phyloP scores from a whole-genome alignment of 1,140 invertebrate species.

The Hypsibius dujardini region DNA sequence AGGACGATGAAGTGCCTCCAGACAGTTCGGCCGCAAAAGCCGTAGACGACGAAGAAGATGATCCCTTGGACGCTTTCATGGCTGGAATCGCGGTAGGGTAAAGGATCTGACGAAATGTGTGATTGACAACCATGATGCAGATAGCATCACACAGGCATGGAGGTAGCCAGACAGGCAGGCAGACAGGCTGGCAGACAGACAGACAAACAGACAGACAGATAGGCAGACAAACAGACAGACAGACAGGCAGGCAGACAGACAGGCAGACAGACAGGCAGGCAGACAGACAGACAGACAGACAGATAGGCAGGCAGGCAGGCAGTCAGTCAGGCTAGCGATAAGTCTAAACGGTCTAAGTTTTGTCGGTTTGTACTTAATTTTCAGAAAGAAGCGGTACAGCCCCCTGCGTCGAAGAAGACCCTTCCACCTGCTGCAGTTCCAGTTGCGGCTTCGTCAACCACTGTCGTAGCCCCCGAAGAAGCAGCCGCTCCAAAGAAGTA shows the following conservation, averaged over 20 bases:
- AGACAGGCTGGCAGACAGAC: not conserved
- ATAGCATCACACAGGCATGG: too few relatives aligned
- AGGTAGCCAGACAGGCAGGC: too few relatives aligned
- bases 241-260: too few relatives aligned
- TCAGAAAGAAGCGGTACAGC: slow-evolving; percentile 11
- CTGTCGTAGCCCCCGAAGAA: not conserved
- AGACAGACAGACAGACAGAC: not conserved
- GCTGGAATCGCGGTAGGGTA: slow-evolving; percentile 55
- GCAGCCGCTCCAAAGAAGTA: slow-evolving; percentile 39
- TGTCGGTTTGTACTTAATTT: not conserved
- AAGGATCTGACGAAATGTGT: not conserved
- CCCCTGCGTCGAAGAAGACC: not conserved
- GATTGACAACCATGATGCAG: not conserved
- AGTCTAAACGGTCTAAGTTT: not conserved
- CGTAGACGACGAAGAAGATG: slow-evolving; percentile 68
- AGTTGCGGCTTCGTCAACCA: not conserved
- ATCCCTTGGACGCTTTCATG: slow-evolving; percentile 95
- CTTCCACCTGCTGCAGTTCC: slow-evolving; percentile 14
- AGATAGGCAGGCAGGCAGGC: not conserved
- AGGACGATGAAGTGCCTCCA: too few relatives aligned
- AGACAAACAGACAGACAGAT: not conserved
- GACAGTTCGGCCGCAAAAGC: too few relatives aligned
- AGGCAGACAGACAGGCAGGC: too few relatives aligned
- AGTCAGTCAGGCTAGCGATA: slow-evolving; percentile 9
- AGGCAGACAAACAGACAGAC: not conserved